Conservation (phyloP, 2,888 invertebrate genomes). For the Mechanitis mazaeus region DNA sequence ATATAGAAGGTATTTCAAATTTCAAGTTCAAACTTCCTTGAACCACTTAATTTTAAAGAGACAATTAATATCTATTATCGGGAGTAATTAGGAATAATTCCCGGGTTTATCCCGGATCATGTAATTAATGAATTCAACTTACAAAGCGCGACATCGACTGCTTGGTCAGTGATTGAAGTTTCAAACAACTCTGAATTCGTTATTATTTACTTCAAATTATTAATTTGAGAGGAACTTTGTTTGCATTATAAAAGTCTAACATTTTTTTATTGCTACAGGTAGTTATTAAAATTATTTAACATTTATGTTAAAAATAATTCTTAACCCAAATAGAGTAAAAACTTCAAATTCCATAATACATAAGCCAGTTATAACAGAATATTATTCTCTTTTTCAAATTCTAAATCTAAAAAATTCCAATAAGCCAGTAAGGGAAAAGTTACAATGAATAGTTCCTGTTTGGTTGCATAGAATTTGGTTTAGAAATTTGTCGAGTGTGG, state of each 20-base stretch:
- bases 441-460: conserved; percentile 6
- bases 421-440: conserved; percentile 3
- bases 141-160: background rate
- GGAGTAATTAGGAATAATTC: conserved; percentile 6
- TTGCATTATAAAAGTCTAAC: too few relatives aligned
- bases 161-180: background rate
- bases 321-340: too few relatives aligned
- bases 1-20: background rate
- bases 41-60: background rate
- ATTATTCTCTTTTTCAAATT: too few relatives aligned
- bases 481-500: conserved; percentile 12
- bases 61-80: conserved; percentile 4
- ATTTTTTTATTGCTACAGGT: too few relatives aligned
- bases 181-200: background rate
- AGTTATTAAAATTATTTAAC: too few relatives aligned
- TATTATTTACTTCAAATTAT: background rate
- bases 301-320: too few relatives aligned
- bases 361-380: too few relatives aligned
- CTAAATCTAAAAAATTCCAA: background rate
- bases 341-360: too few relatives aligned
- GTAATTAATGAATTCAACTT: conserved; percentile 3
- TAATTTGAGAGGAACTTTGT: too few relatives aligned
- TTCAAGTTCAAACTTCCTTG: background rate
- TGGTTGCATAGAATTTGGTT: conserved; percentile 8
- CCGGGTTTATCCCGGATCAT: conserved; percentile 3